phyloP scores from a whole-genome alignment of 1,140 invertebrate genomes.

The Ericerus pela region DNA sequence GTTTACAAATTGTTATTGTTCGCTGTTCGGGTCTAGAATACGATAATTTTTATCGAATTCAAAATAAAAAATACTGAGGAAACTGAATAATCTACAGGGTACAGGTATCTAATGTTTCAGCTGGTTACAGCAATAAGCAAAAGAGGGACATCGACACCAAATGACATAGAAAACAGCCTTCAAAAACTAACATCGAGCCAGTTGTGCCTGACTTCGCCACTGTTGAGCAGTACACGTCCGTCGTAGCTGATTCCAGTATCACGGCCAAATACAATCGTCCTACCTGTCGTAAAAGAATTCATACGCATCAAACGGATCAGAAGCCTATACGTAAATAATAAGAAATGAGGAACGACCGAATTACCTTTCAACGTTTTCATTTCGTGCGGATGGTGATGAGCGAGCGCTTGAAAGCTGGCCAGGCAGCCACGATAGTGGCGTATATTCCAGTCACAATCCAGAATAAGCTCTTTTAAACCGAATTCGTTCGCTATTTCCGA shows the following conservation, averaged over 20 bases:
- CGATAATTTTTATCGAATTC: too few species aligned
- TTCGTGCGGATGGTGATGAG: constrained; percentile 48
- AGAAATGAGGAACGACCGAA: neutral
- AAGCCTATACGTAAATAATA: neutral
- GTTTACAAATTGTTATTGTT: too few species aligned
- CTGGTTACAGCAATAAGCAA: too few species aligned
- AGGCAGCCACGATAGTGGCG: constrained; percentile 71
- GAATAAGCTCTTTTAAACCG: constrained; percentile 43
- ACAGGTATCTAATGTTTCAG: too few species aligned
- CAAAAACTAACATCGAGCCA: constrained; percentile 62
- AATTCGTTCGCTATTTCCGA: constrained; percentile 38
- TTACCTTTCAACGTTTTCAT: constrained; percentile 48
- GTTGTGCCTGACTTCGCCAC: constrained; percentile 75
- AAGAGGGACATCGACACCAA: too few species aligned
- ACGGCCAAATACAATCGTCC: constrained; percentile 65
- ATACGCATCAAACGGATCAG: neutral
- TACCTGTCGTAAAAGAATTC: constrained; percentile 31
- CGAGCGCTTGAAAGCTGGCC: constrained; percentile 53
- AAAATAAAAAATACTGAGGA: neutral
- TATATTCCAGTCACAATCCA: constrained; percentile 78
- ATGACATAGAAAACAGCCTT: too few species aligned
- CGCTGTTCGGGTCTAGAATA: too few species aligned
- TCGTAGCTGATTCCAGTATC: constrained; percentile 77
- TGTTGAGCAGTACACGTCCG: constrained; percentile 73
- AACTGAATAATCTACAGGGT: neutral